A percentile compares a stretch with the other conserved stretches of the same genome.
Conservation (phyloP, 2,888 invertebrate genomes). For the Eurois occulta region DNA sequence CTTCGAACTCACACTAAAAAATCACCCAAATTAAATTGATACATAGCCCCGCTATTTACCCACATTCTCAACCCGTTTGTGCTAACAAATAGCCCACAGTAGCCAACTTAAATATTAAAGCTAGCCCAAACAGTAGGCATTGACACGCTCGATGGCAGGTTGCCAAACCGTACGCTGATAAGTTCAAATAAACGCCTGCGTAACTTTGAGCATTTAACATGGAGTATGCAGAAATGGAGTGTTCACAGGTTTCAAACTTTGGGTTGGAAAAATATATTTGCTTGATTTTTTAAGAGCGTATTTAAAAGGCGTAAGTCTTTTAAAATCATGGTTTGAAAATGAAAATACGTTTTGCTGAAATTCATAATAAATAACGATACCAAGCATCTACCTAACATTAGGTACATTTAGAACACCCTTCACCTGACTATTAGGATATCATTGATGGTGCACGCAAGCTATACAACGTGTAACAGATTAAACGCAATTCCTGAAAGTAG, state of each 20-base stretch:
- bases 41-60: conserved; percentile 37
- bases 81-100: conserved; percentile 38
- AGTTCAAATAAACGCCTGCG: conserved; percentile 62
- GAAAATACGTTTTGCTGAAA: neutral
- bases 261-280: neutral
- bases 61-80: conserved; percentile 22
- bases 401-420: neutral
- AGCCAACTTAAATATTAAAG: conserved; percentile 63
- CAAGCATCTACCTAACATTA: neutral
- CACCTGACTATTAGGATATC: neutral
- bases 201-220: conserved; percentile 35
- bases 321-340: neutral
- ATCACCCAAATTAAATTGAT: conserved; percentile 45
- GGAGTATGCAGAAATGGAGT: conserved; percentile 21
- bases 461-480: too few species aligned
- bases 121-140: conserved; percentile 52
- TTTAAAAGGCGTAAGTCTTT: too few species aligned
- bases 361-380: neutral
- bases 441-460: neutral
- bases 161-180: conserved; percentile 62
- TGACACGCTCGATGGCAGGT: conserved; percentile 57
- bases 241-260: neutral
- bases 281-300: neutral
- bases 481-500: too few species aligned
- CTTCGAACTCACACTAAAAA: neutral